Conservation (phyloP, 2,797 vertebrate genomes). For the Erithacus rubecula region DNA sequence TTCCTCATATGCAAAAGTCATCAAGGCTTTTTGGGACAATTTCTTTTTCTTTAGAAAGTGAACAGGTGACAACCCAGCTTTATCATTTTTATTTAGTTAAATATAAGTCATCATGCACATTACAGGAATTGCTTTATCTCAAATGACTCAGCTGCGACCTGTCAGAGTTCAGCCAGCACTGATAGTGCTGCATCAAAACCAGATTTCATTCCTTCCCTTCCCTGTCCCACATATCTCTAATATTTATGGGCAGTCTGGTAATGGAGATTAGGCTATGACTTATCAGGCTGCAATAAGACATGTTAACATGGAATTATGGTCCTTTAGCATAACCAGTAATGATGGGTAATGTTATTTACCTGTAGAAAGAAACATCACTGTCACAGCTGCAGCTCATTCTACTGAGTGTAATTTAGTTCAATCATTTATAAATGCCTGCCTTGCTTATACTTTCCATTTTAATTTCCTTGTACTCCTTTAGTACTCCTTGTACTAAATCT, state of each 20-base stretch:
- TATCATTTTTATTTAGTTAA: no score
- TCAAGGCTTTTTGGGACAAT: background rate
- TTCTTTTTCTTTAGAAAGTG: background rate
- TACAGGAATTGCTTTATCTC: background rate
- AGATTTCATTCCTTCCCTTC: constrained; percentile 21
- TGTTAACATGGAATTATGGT: constrained; percentile 46
- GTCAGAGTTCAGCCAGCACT: background rate
- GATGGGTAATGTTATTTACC: constrained; percentile 62
- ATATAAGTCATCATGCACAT: background rate
- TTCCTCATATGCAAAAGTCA: background rate
- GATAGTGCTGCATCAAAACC: background rate
- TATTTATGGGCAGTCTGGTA: constrained; percentile 46
- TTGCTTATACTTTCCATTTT: constrained; percentile 54
- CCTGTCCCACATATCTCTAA: background rate
- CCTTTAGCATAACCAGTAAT: constrained; percentile 40
- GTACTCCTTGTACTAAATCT: constrained; percentile 18
- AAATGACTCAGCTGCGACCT: background rate
- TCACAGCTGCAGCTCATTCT: constrained; percentile 42
- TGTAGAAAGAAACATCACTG: constrained; percentile 46
- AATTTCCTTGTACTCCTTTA: constrained; percentile 50
- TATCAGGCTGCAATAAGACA: constrained; percentile 43
- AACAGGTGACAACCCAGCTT: background rate
- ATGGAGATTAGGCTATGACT: constrained; percentile 35
- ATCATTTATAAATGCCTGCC: constrained; percentile 62
- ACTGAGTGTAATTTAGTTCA: constrained; percentile 44